Conservation (phyloP, 2,888 invertebrate genomes). For the Monopis laevigella region DNA sequence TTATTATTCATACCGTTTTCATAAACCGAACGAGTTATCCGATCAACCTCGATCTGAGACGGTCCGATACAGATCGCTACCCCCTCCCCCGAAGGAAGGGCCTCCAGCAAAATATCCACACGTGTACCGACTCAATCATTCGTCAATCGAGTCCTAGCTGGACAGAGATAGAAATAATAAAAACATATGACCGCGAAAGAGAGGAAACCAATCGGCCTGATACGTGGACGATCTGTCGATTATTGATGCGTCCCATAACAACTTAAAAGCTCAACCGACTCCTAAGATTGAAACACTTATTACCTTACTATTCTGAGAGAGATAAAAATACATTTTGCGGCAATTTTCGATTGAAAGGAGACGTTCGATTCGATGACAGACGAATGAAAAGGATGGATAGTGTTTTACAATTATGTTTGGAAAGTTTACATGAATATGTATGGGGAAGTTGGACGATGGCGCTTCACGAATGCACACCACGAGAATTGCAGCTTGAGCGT, state of each 20-base stretch:
- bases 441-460: constrained; percentile 26
- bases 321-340: constrained; percentile 13
- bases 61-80: constrained; percentile 29
- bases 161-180: constrained; percentile 43
- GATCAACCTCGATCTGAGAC: constrained; percentile 33
- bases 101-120: constrained; percentile 42
- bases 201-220: constrained; percentile 33
- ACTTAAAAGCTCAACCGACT: constrained; percentile 7
- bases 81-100: constrained; percentile 33
- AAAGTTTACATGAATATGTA: constrained; percentile 18
- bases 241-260: constrained; percentile 6
- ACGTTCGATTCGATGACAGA: constrained; percentile 23
- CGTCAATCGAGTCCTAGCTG: constrained; percentile 44
- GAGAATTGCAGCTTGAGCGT: constrained; percentile 25
- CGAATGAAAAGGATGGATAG: constrained; percentile 38
- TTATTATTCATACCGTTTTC: constrained; percentile 34
- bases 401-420: constrained; percentile 27
- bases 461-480: constrained; percentile 27
- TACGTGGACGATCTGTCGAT: constrained; percentile 30
- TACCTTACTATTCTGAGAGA: background rate
- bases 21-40: constrained; percentile 30
- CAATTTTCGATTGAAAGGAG: constrained; percentile 29
- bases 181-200: constrained; percentile 21
- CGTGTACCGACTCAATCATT: constrained; percentile 49
- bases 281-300: background rate